Evolutionary conservation across 2,888 invertebrate species (phyloP).

Genomic region (Empis stercorea): DNA sequence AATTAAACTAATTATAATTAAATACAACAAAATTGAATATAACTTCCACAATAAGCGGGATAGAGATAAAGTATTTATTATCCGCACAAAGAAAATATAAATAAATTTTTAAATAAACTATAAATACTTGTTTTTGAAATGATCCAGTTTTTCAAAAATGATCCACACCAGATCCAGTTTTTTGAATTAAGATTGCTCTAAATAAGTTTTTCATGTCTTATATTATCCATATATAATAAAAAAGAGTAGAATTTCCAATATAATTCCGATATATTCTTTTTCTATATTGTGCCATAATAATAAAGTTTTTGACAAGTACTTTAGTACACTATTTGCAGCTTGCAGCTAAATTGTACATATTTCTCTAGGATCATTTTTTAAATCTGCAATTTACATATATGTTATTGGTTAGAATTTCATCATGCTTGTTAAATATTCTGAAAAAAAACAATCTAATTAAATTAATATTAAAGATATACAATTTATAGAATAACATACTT

Average conservation of each 20-base stretch:
- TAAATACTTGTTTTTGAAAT: no score
- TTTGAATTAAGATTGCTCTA: no score
- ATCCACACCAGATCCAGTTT: no score
- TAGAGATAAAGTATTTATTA: no score
- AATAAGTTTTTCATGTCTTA: conserved; percentile 39
- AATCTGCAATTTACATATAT: conserved; percentile 20
- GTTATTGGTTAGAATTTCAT: neutral
- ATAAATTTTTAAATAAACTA: no score
- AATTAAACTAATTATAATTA: neutral
- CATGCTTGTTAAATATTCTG: neutral
- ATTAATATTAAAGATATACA: conserved; percentile 6
- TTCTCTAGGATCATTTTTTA: conserved; percentile 12
- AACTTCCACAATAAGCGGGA: neutral
- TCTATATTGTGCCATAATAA: conserved; percentile 16
- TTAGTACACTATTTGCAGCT: conserved; percentile 22
- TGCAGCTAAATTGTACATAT: conserved; percentile 20
- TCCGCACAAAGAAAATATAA: no score
- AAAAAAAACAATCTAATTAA: conserved; percentile 2
- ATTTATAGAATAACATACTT: conserved; percentile 22
- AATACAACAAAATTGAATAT: neutral
- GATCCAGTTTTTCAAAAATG: no score
- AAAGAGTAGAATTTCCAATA: conserved; percentile 29
- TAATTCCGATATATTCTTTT: conserved; percentile 23
- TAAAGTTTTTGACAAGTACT: conserved; percentile 21
- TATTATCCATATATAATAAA: conserved; percentile 50